Percentiles rank a stretch among this genome's conserved stretches.
Conservation (phyloP, 2,888 invertebrate genomes). For the Lepidocyrtinus sp. region DNA sequence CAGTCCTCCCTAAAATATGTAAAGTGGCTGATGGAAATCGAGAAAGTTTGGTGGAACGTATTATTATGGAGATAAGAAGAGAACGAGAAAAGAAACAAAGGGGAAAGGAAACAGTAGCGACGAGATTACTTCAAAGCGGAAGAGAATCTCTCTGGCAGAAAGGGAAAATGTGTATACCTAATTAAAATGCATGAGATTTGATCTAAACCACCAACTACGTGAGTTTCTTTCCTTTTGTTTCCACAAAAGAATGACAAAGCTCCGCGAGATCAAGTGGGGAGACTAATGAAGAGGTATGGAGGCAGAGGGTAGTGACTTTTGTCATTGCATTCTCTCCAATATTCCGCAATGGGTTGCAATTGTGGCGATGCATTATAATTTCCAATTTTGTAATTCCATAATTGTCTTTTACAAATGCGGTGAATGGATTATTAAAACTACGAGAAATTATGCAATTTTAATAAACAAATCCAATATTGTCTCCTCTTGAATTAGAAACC, state of each 20-base stretch:
- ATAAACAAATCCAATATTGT: too few species aligned
- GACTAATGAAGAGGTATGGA: background rate
- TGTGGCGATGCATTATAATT: background rate
- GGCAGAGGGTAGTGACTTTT: background rate
- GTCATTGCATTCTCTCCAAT: background rate
- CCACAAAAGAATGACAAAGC: background rate
- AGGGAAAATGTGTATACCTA: constrained; percentile 53
- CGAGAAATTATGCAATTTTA: too few species aligned
- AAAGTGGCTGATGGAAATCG: background rate
- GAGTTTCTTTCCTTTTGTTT: constrained; percentile 24
- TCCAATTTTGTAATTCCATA: too few species aligned
- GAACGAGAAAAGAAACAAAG: background rate
- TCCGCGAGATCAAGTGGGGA: background rate
- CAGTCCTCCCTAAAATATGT: background rate
- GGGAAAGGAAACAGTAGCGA: background rate
- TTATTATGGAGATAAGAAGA: background rate
- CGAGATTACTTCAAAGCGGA: constrained; percentile 17
- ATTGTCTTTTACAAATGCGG: too few species aligned
- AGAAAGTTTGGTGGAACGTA: background rate
- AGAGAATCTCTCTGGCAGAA: constrained; percentile 10
- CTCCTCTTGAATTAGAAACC: too few species aligned
- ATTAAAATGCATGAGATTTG: constrained; percentile 68
- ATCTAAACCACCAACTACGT: constrained; percentile 35
- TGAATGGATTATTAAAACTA: too few species aligned
- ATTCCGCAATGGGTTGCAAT: background rate